Evolutionary conservation across 37 sponge, comb jelly and placozoan species (phyloP).

Genomic region (Spongilla lacustris): DNA sequence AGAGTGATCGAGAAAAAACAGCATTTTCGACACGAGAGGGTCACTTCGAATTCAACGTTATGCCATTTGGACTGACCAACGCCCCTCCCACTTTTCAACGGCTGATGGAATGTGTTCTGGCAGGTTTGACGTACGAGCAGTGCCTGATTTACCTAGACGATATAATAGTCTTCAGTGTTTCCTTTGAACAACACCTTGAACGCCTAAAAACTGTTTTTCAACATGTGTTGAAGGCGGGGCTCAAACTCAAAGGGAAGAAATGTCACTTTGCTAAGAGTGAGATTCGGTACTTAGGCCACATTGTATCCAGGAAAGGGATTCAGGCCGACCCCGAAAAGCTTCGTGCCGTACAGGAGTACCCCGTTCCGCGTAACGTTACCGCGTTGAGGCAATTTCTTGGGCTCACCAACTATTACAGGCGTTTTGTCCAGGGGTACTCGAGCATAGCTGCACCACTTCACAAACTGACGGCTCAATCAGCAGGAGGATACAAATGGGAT

Average conservation of each 20-base stretch:
- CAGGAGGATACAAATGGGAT: slow-evolving; percentile 12
- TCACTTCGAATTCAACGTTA: slow-evolving; percentile 35
- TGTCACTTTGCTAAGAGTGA: slow-evolving; percentile 20
- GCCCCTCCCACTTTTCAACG: slow-evolving; percentile 46
- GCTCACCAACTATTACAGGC: slow-evolving; percentile 32
- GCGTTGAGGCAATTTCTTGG: slow-evolving; percentile 44
- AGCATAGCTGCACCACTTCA: slow-evolving; percentile 41
- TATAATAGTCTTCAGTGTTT: slow-evolving; percentile 6
- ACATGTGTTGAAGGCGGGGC: slow-evolving; percentile 3
- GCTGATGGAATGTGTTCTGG: slow-evolving; percentile 21
- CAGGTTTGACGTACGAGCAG: slow-evolving; percentile 2
- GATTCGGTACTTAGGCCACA: slow-evolving; percentile 44
- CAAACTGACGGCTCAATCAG: slow-evolving; percentile 26
- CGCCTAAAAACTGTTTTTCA: slow-evolving; percentile 5
- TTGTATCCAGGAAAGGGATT: slow-evolving; percentile 34
- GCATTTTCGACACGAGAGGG: slow-evolving; percentile 23
- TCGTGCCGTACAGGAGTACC: slow-evolving; percentile 28
- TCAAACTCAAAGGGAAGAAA: slow-evolving; percentile 25
- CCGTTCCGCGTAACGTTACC: slow-evolving; percentile 17
- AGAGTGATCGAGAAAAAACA: slow-evolving; percentile 13
- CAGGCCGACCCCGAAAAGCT: slow-evolving; percentile 29
- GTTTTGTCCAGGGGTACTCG: slow-evolving; percentile 29
- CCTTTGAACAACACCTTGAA: slow-evolving; percentile 20
- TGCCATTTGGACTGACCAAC: slow-evolving; percentile 36
- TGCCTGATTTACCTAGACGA: slow-evolving; percentile 39